A percentile compares a stretch with the other conserved stretches of the same genome.
Evolutionary conservation across 2,113 vertebrate species (phyloP).

Genomic region (Ahaetulla prasina): DNA sequence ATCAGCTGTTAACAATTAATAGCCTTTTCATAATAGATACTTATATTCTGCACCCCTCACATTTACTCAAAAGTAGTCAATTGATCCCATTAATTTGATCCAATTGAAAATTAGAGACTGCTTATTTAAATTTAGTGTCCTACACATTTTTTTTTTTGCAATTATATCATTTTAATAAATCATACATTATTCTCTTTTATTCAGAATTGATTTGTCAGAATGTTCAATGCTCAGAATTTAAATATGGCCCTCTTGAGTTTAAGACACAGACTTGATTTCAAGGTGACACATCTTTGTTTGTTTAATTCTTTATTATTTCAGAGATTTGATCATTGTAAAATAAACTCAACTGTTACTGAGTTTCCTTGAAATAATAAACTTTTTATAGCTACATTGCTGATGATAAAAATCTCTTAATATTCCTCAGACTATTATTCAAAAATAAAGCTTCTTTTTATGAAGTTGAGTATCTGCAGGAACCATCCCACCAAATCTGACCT

Average conservation of each 20-base stretch:
- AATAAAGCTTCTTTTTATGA: not conserved
- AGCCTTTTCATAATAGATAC: not conserved
- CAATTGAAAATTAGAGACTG: not conserved
- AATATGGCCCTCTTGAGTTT: not conserved
- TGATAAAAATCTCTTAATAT: not conserved
- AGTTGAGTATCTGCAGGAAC: not conserved
- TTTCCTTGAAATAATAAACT: not conserved
- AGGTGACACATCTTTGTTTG: not conserved
- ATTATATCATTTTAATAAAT: not conserved
- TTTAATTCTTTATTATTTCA: not conserved
- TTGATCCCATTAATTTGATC: too few species aligned
- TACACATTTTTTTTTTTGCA: not conserved
- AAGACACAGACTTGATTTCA: not conserved
- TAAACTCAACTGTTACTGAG: not conserved
- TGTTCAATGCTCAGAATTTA: not conserved
- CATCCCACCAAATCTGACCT: not conserved
- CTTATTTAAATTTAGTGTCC: not conserved
- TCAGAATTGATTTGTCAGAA: not conserved
- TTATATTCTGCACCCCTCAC: not conserved
- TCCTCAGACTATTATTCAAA: not conserved
- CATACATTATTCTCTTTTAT: not conserved
- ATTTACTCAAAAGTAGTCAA: not conserved
- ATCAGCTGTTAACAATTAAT: not conserved
- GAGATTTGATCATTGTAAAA: not conserved
- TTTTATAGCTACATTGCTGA: not conserved